These are phyloP conservation scores for Aphidius ervi DNA, from an alignment of 1,140 invertebrate species.

Conservation along the genomic window DNA sequence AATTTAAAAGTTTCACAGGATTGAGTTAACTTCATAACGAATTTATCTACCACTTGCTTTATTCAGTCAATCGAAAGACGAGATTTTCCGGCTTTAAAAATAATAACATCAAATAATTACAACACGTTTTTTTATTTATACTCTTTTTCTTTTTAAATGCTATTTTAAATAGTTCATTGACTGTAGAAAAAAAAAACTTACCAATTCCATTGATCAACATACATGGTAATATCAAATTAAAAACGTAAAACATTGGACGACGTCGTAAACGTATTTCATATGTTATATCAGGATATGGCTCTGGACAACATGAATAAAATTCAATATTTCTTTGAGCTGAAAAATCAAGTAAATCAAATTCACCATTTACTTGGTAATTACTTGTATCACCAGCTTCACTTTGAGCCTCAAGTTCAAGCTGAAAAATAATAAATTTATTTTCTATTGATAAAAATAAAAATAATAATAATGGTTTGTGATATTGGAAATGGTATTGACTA, in stretches of 20 bases:
- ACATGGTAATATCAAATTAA: conserved; percentile 86
- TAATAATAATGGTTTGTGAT: neutral
- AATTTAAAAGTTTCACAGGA: conserved; percentile 13
- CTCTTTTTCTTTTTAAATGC: neutral
- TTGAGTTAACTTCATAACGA: too few species aligned
- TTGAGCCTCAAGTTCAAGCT: conserved; percentile 70
- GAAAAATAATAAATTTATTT: conserved; percentile 28
- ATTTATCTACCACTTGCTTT: too few species aligned
- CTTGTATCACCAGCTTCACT: conserved; percentile 69
- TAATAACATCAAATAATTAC: too few species aligned
- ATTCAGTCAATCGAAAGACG: too few species aligned
- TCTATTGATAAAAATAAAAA: too few species aligned
- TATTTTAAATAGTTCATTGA: too few species aligned
- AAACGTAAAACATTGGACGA: conserved; percentile 86
- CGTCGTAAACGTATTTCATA: conserved; percentile 70
- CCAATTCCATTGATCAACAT: conserved; percentile 83
- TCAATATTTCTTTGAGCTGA: conserved; percentile 67
- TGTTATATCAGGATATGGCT: conserved; percentile 63
- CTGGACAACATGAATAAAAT: conserved; percentile 66
- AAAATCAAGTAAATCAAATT: conserved; percentile 74
- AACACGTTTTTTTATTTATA: neutral
- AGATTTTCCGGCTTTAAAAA: too few species aligned
- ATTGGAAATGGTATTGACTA: too few species aligned
- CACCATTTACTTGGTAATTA: conserved; percentile 76
- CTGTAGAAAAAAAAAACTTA: conserved; percentile 30